Evolutionary conservation across 2,113 vertebrate genomes (phyloP).

Genomic region (Tachuris rubrigastra): DNA sequence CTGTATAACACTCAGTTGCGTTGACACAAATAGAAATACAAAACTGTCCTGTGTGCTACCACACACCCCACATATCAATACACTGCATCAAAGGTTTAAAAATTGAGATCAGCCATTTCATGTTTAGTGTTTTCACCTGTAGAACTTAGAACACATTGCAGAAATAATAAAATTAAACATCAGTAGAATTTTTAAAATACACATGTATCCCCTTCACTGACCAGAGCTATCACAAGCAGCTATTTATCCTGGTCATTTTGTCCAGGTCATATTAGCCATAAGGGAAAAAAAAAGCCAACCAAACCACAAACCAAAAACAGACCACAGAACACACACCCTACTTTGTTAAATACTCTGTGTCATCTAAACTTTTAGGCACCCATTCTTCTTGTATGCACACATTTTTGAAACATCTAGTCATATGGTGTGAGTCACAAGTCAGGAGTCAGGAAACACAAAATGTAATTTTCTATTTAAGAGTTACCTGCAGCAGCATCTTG

Average conservation of each 20-base stretch:
- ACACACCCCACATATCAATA: neutral
- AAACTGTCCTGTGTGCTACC: neutral
- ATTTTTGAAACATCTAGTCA: slow-evolving; percentile 38
- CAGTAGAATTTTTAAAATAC: neutral
- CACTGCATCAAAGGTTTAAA: neutral
- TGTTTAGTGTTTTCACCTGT: neutral
- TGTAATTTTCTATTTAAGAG: neutral
- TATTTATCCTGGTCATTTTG: neutral
- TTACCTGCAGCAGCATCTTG: neutral
- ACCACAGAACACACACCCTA: neutral
- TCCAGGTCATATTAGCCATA: neutral
- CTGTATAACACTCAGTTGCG: neutral
- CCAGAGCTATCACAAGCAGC: neutral
- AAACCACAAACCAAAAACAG: neutral
- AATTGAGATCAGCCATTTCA: neutral
- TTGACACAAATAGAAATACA: neutral
- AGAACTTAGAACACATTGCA: neutral
- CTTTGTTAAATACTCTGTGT: neutral
- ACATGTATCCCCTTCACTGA: neutral
- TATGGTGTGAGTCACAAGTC: neutral
- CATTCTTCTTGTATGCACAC: neutral
- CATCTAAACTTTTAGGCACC: slow-evolving; percentile 3
- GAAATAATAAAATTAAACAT: neutral
- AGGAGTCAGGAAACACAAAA: neutral
- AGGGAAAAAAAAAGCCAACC: neutral